Base-by-base conservation (phyloP, 30 jellyfish, hydroid and myxozoan species). In the Clytia hemisphaerica region DNA sequence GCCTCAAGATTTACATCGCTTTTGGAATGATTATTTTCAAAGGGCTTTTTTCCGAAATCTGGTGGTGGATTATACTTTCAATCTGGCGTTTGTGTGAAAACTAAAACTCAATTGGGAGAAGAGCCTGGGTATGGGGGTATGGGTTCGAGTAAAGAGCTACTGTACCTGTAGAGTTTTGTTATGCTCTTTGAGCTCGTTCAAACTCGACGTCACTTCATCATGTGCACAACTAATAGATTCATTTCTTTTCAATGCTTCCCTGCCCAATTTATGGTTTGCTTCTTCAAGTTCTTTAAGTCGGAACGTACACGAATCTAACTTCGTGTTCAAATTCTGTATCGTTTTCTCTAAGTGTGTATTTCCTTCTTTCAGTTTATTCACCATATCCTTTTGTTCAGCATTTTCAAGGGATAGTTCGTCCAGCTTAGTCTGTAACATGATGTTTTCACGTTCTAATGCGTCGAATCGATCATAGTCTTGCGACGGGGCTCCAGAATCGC, bases 401-500 rank as follows among this genome's bases (percentile, higher is more conserved):
- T 69, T 69, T 49, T 69, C 81, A 14, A 26, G 27, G 22, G 24
- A 24, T 22, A 69, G 34, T 10, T 48, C 75, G 28, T 69, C 81
- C 18, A 69, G 76, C 22, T 50, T 47, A 4, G 81, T 69, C 30
- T 69, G 81, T 54, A 69, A 45, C 76, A 69, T 44, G 16, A 45
- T 50, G 33, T 69, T 69, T 30, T 69, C 81, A 22, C 48, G 78
- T 30, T 69, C 81, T 31, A 69, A 33, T 19, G 32, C 45, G 36
- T 69, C 81, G 1, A 69, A 69, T 12, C 81, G 72, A 18, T 69
- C 81, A 45, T 45, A 42, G 36, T 69, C 81, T 49, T 69, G 81
- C 5, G 81, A 69, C 27, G 81, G 81, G 16, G 74, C 81, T 4
- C 81, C 81, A 4, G 81, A 69, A 35, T 69, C 81, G 3, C 76